phyloP scores from a whole-genome alignment of 2,797 vertebrate species.

The Poeciliopsis presidionis region DNA sequence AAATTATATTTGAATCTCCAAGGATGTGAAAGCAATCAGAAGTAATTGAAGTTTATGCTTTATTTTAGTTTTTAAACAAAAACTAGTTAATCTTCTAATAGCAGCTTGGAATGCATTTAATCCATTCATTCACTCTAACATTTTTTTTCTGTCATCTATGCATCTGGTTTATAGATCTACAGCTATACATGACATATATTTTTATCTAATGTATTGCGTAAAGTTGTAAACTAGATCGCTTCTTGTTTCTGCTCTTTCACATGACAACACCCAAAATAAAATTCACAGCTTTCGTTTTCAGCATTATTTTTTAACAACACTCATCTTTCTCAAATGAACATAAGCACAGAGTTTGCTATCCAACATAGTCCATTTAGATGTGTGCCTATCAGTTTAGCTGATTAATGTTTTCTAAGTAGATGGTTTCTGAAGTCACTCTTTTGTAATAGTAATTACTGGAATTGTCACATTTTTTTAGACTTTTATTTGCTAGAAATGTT shows the following conservation, averaged over 20 bases:
- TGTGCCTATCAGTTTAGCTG: neutral
- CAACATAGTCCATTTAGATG: neutral
- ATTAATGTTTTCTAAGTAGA: neutral
- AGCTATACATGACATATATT: neutral
- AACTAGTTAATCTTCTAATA: slow-evolving; percentile 8
- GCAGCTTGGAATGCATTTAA: neutral
- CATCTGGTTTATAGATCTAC: neutral
- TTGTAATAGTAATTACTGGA: neutral
- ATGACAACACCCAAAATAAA: neutral
- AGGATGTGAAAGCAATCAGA: slow-evolving; percentile 34
- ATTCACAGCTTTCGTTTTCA: neutral
- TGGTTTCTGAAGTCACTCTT: neutral
- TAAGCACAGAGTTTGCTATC: neutral
- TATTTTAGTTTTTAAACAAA: neutral
- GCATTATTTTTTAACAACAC: neutral
- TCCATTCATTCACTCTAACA: neutral
- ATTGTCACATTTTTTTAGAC: neutral
- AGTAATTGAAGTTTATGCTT: neutral
- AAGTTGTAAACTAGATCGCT: neutral
- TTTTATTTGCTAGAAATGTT: neutral
- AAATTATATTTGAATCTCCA: slow-evolving; percentile 62
- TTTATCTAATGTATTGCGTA: neutral
- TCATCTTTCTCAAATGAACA: neutral
- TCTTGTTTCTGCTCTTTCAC: neutral
- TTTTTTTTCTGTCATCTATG: neutral